Conservation (phyloP, 2,113 vertebrate genomes). For the Edolisoma coerulescens region DNA sequence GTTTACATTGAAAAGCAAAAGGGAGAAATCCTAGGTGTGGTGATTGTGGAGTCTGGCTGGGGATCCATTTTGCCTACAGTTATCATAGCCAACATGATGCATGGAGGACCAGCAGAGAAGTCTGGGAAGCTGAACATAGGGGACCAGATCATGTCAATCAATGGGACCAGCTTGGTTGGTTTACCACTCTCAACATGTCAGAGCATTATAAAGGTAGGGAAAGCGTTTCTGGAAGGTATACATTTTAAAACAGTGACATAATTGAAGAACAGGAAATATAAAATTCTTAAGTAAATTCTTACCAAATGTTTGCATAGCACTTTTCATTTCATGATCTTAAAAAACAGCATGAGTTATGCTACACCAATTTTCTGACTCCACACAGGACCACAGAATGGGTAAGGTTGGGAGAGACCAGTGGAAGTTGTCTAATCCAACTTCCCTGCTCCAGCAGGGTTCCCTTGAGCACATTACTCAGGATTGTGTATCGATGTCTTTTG, state of each 20-base stretch:
- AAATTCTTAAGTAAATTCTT: background rate
- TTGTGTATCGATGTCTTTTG: background rate
- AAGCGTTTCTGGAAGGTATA: background rate
- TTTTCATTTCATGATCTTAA: background rate
- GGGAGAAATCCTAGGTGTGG: constrained; percentile 93
- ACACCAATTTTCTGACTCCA: background rate
- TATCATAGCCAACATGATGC: constrained; percentile 99
- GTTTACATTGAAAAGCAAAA: constrained; percentile 95
- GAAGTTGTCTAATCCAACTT: background rate
- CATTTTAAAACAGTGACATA: background rate
- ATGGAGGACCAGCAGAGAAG: constrained; percentile 92
- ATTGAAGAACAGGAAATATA: background rate
- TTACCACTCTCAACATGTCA: constrained; percentile 97
- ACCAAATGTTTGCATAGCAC: background rate
- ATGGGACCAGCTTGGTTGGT: constrained; percentile 95
- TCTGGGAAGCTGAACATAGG: constrained; percentile 93
- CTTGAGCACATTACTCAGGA: background rate
- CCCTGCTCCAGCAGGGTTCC: background rate
- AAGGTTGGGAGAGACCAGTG: background rate
- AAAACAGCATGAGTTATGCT: background rate
- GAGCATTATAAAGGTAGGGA: constrained; percentile 94
- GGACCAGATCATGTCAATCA: constrained; percentile 98
- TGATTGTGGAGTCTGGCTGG: constrained; percentile 98
- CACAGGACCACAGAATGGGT: background rate
- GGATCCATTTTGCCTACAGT: constrained; percentile 97